These are phyloP conservation scores for Leptura quadrifasciata DNA, from an alignment of 2,888 invertebrate genomes.

Conservation along the genomic window DNA sequence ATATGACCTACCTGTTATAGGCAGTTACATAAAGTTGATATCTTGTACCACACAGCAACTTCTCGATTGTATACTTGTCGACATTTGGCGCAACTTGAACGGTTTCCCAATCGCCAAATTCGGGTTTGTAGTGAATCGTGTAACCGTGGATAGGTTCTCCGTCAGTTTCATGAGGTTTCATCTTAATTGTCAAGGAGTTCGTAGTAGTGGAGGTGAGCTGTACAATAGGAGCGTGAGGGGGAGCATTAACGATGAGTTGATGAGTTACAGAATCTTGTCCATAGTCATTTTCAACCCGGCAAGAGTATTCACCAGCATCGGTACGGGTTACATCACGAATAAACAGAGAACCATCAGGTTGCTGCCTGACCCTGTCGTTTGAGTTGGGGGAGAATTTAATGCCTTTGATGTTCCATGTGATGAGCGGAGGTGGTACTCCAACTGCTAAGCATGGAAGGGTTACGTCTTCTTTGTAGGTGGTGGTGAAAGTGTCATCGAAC, in stretches of 20 bases:
- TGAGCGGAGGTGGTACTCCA: slow-evolving; percentile 92
- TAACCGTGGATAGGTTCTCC: slow-evolving; percentile 94
- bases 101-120: slow-evolving; percentile 96
- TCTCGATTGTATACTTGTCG: slow-evolving; percentile 90
- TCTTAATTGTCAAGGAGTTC: slow-evolving; percentile 83
- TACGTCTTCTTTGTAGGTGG: slow-evolving; percentile 93
- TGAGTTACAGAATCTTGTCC: slow-evolving; percentile 95
- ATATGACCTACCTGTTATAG: slow-evolving; percentile 88
- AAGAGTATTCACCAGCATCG: slow-evolving; percentile 96
- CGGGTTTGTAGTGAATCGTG: slow-evolving; percentile 94
- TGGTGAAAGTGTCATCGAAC: slow-evolving; percentile 94
- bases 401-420: slow-evolving; percentile 92
- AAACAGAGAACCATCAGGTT: slow-evolving; percentile 93
- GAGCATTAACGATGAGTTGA: slow-evolving; percentile 88
- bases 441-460: slow-evolving; percentile 94
- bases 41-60: slow-evolving; percentile 92
- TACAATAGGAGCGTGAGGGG: slow-evolving; percentile 82
- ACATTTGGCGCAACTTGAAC: slow-evolving; percentile 83
- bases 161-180: slow-evolving; percentile 85
- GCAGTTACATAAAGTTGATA: slow-evolving; percentile 96
- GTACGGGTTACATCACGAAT: slow-evolving; percentile 91
- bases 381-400: slow-evolving; percentile 85
- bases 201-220: slow-evolving; percentile 83
- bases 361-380: slow-evolving; percentile 87
- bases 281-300: slow-evolving; percentile 93